These are phyloP conservation scores for Oxyura jamaicensis DNA, from an alignment of 2,113 vertebrate genomes.

Conservation along the genomic window DNA sequence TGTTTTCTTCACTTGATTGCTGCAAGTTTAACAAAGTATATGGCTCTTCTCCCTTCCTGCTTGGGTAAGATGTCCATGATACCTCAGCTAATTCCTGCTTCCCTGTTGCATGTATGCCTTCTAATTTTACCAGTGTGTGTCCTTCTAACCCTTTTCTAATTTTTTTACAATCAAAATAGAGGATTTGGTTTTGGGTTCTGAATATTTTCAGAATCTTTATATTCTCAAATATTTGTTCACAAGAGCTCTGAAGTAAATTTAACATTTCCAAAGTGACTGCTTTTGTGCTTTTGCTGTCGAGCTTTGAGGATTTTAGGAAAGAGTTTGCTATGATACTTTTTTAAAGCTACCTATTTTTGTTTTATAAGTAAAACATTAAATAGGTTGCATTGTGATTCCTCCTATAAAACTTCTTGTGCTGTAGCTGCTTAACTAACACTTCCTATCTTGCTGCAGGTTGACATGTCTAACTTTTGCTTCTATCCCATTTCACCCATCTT, in stretches of 20 bases:
- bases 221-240: background rate
- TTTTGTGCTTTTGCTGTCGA: conserved; percentile 58
- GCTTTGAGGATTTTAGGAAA: conserved; percentile 41
- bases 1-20: conserved; percentile 90
- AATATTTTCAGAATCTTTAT: conserved; percentile 38
- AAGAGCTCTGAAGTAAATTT: conserved; percentile 9
- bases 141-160: background rate
- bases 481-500: conserved; percentile 91
- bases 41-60: conserved; percentile 92
- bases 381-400: conserved; percentile 23
- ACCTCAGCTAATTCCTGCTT: conserved; percentile 41
- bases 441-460: conserved; percentile 75
- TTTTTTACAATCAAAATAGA: background rate
- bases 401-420: conserved; percentile 40
- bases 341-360: conserved; percentile 44
- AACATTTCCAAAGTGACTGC: background rate
- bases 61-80: conserved; percentile 86
- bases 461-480: conserved; percentile 87
- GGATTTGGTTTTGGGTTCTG: conserved; percentile 20
- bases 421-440: conserved; percentile 81
- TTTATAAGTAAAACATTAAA: conserved; percentile 27
- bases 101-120: conserved; percentile 68
- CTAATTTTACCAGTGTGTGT: conserved; percentile 17
- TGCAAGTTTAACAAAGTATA: conserved; percentile 92
- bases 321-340: conserved; percentile 45